These are phyloP conservation scores for Phocides pigmalion DNA, from an alignment of 1,140 invertebrate species.

Conservation along the genomic window DNA sequence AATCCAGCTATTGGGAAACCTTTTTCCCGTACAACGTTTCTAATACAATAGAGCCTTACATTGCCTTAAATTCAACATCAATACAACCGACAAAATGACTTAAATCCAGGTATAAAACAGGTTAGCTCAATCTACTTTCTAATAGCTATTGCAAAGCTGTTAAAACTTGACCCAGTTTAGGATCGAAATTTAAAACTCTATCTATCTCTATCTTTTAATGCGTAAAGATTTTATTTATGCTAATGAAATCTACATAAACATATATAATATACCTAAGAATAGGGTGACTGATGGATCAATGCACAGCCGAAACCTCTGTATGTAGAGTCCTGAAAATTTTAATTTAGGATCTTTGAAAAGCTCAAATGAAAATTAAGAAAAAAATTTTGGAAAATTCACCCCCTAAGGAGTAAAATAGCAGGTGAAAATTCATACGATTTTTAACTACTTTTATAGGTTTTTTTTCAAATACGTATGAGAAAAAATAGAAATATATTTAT, in stretches of 20 bases:
- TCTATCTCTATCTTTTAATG: conserved; percentile 4
- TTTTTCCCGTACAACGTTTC: neutral
- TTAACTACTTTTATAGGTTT: too few species aligned
- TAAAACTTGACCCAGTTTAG: conserved; percentile 56
- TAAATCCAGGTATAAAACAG: conserved; percentile 47
- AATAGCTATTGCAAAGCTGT: conserved; percentile 56
- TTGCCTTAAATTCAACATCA: neutral
- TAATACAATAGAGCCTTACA: conserved; percentile 13
- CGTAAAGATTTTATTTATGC: neutral
- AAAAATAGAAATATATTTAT: too few species aligned
- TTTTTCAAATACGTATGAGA: too few species aligned
- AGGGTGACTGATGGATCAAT: too few species aligned
- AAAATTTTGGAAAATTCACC: too few species aligned
- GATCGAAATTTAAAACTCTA: conserved; percentile 45
- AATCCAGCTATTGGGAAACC: neutral
- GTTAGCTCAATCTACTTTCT: conserved; percentile 60
- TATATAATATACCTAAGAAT: too few species aligned
- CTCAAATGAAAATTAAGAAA: too few species aligned
- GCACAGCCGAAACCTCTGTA: too few species aligned
- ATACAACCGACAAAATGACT: conserved; percentile 31
- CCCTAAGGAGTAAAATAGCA: too few species aligned
- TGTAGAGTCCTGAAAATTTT: too few species aligned
- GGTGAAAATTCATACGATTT: too few species aligned
- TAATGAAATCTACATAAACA: neutral
- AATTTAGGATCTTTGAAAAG: too few species aligned